A percentile compares a stretch with the other conserved stretches of the same genome.
These are phyloP conservation scores for Agrypnia vestita DNA, from an alignment of 1,140 invertebrate species.

Conservation along the genomic window DNA sequence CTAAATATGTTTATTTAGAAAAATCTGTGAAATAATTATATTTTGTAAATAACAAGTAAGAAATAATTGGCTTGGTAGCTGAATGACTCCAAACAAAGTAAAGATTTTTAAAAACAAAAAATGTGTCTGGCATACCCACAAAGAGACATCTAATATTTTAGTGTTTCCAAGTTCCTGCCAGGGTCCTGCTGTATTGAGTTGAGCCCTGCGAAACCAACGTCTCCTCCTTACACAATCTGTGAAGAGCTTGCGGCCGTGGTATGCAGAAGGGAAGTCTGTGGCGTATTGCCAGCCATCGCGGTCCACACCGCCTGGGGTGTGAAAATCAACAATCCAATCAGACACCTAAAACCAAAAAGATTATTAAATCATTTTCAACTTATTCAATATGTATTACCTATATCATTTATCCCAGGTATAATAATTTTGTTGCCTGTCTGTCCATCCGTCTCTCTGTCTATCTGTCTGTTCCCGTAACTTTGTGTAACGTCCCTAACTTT, in stretches of 20 bases:
- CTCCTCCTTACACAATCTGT: constrained; percentile 91
- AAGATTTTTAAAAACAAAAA: constrained; percentile 9
- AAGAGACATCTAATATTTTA: constrained; percentile 85
- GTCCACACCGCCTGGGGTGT: constrained; percentile 90
- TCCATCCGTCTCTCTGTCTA: too few species aligned
- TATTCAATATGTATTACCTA: too few species aligned
- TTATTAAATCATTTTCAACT: background rate
- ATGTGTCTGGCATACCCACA: constrained; percentile 74
- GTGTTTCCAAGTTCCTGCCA: constrained; percentile 91
- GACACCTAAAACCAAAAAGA: constrained; percentile 75
- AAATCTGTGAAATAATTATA: too few species aligned
- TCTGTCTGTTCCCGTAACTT: too few species aligned
- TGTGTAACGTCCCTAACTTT: too few species aligned
- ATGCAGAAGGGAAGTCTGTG: constrained; percentile 89
- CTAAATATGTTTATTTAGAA: too few species aligned
- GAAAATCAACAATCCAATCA: constrained; percentile 93
- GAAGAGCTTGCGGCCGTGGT: constrained; percentile 88
- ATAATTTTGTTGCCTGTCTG: too few species aligned
- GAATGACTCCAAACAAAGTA: too few species aligned
- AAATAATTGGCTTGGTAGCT: too few species aligned
- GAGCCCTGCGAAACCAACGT: constrained; percentile 88
- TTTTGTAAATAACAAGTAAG: too few species aligned
- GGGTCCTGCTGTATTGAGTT: constrained; percentile 87
- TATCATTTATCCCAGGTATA: too few species aligned
- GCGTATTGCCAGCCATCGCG: constrained; percentile 96